Evolutionary conservation across 2,113 vertebrate species (phyloP), one percentile per base, ranked within the genome.

Genomic region (Elephas maximus): DNA sequence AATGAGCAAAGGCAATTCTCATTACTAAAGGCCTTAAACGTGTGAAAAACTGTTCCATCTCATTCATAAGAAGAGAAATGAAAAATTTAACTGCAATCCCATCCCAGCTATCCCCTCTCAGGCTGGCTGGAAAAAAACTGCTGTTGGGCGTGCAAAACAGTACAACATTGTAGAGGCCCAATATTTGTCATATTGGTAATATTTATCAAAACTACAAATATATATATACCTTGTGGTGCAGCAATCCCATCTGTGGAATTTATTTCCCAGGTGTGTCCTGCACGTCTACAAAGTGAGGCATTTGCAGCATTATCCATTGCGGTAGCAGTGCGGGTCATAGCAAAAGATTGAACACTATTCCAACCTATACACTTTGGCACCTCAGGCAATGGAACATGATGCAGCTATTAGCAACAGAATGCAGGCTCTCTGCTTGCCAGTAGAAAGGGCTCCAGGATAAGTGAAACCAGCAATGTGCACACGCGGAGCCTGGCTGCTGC

Each of bases 121-220:
- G 11, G 41, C 6, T 33, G 57, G 30, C 15, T 76, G 69, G 33
- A 88, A 76, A 88, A 88, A 90, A 41, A 44, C 11, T 86, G 67
- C 15, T 91, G 9, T 62, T 28, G 26, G 10, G 45, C 37, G 3
- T 44, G 26, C 23, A 84, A 80, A 76, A 83, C 41, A 18, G 41
- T 44, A 51, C 4, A 74, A 60, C 1, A 7, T 33, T 24, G 1
- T 28, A 48, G 30, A 90, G 53, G 12, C 41, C 15, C 6, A 82
- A 73, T n/a, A 73, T 37, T n/a, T 48, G 44, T 14, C 11, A 78
- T 78, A 78, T 65, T 87, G 62, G 45, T 45, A 73, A 48, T 93
- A 90, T 73, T 97, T 86, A 91, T 65, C 20, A 62, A 76, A 84
- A 73, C 73, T 85, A 82, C 12, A n/a, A 65, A 93, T 17, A 9